Evolutionary conservation across 2,797 vertebrate genomes (phyloP).

Genomic region (Dendrocincla fuliginosa): DNA sequence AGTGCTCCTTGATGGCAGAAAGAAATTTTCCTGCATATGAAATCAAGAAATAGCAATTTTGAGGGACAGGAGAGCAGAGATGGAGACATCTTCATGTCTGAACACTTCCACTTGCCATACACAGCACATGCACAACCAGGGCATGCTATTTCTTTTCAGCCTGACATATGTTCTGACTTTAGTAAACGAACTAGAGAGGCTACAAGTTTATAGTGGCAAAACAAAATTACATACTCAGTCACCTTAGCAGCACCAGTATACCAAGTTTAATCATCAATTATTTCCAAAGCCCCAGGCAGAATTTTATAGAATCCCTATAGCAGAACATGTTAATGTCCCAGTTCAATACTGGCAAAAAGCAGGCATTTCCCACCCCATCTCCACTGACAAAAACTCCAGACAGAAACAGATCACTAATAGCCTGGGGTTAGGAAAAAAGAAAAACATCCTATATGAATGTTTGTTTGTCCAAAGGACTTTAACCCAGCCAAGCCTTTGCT

Average conservation of each 20-base stretch:
- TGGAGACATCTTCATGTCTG: not conserved
- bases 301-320: slow-evolving; percentile 23
- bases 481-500: not conserved
- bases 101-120: not conserved
- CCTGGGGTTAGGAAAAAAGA: slow-evolving; percentile 38
- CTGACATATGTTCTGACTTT: rapidly evolving
- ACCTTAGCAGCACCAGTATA: not conserved
- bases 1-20: not conserved
- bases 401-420: not conserved
- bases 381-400: not conserved
- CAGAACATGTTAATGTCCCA: not conserved
- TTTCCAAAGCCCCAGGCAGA: slow-evolving; percentile 24
- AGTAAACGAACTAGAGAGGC: not conserved
- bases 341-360: not conserved
- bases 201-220: not conserved
- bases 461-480: not conserved
- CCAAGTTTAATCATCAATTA: slow-evolving; percentile 26
- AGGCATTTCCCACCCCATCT: not conserved
- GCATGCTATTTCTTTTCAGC: not conserved
- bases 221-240: not conserved
- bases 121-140: not conserved
- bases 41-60: not conserved
- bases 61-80: not conserved
- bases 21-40: not conserved
- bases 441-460: not conserved